These are phyloP conservation scores for Sinosuthora webbiana DNA, from an alignment of 2,113 vertebrate genomes.

Conservation along the genomic window DNA sequence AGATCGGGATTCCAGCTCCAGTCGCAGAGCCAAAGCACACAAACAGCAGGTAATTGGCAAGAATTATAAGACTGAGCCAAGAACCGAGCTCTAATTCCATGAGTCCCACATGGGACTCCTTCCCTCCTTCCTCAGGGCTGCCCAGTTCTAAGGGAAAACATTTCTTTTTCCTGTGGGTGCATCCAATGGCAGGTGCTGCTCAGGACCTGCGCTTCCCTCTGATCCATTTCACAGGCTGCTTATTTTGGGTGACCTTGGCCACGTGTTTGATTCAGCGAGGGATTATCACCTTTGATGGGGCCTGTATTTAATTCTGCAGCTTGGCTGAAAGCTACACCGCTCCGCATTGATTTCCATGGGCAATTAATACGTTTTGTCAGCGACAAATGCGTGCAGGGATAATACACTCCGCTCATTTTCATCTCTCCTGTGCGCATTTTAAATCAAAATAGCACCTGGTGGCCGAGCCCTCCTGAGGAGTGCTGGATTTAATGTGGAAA, in stretches of 20 bases:
- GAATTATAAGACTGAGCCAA: not conserved
- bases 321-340: conserved; percentile 1
- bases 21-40: not conserved
- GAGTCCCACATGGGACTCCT: not conserved
- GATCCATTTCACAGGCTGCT: not conserved
- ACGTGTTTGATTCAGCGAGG: not conserved
- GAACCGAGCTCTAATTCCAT: not conserved
- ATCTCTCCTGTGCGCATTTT: not conserved
- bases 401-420: not conserved
- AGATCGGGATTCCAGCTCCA: not conserved
- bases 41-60: not conserved
- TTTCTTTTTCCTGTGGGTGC: not conserved
- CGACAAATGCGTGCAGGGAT: not conserved
- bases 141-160: not conserved
- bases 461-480: not conserved
- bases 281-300: conserved; percentile 46
- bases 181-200: not conserved
- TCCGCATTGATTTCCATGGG: conserved; percentile 54
- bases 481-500: not conserved
- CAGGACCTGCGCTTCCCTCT: not conserved
- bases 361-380: conserved; percentile 58
- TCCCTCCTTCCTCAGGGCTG: not conserved
- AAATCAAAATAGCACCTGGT: conserved; percentile 40
- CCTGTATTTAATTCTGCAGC: conserved; percentile 5
- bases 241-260: conserved; percentile 35